Evolutionary conservation across 2,113 vertebrate species (phyloP).

Genomic region (Laterallus jamaicensis): DNA sequence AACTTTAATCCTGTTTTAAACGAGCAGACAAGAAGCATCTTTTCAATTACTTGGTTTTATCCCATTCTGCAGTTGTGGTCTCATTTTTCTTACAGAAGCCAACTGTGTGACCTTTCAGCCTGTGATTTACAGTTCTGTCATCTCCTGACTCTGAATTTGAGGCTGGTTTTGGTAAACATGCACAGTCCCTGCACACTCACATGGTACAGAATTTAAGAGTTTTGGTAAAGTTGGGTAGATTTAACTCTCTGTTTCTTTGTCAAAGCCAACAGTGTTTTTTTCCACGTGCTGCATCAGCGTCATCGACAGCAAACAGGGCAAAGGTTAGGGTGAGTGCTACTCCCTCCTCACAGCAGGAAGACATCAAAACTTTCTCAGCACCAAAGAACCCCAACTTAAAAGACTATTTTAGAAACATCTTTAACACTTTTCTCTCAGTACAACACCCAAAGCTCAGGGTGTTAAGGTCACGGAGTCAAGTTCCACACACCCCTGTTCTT

Average conservation of each 20-base stretch:
- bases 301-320: neutral
- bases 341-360: neutral
- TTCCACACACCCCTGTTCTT: neutral
- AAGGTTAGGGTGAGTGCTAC: no score
- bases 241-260: no score
- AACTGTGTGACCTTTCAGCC: neutral
- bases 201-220: neutral
- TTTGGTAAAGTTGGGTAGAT: neutral
- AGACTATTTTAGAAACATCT: neutral
- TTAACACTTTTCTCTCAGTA: neutral
- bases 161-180: neutral
- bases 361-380: neutral
- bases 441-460: neutral
- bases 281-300: no score
- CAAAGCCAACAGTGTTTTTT: no score
- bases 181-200: neutral
- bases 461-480: neutral
- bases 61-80: neutral
- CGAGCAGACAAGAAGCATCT: neutral
- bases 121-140: rapidly evolving
- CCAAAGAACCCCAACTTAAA: neutral
- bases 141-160: neutral
- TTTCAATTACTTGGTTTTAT: neutral
- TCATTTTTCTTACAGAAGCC: neutral
- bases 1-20: neutral